Evolutionary conservation across 2,113 vertebrate species (phyloP).

Genomic region (Phyllopteryx taeniolatus): DNA sequence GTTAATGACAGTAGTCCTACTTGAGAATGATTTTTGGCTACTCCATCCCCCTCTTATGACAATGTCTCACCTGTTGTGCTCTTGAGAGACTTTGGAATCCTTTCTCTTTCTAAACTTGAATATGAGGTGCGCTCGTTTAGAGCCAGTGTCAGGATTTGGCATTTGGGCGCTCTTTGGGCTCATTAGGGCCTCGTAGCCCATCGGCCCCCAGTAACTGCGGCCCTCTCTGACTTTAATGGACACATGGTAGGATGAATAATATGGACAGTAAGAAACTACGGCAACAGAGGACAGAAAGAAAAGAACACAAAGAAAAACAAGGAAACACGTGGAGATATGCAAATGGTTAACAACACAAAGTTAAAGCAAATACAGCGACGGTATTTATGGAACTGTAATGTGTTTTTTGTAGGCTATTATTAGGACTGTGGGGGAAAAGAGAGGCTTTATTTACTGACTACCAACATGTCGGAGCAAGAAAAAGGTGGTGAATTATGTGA

Average conservation of each 20-base stretch:
- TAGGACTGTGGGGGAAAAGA: background rate
- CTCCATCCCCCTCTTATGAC: slow-evolving; percentile 5
- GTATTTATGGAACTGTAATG: background rate
- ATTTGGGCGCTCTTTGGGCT: slow-evolving; percentile 74
- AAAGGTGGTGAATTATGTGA: background rate
- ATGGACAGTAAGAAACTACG: slow-evolving; percentile 78
- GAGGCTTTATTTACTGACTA: background rate
- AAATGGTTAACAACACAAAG: slow-evolving; percentile 57
- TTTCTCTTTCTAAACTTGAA: slow-evolving; percentile 96
- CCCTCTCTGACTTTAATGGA: slow-evolving; percentile 91
- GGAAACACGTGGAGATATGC: slow-evolving; percentile 70
- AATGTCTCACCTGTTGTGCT: slow-evolving; percentile 85
- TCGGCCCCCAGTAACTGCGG: slow-evolving; percentile 85
- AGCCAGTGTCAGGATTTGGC: slow-evolving; percentile 78
- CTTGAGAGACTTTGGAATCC: slow-evolving; percentile 86
- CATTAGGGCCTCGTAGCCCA: slow-evolving; percentile 74
- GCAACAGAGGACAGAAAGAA: slow-evolving; percentile 79
- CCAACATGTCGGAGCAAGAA: background rate
- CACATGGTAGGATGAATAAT: slow-evolving; percentile 78
- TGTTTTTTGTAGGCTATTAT: background rate
- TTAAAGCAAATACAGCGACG: slow-evolving; percentile 9
- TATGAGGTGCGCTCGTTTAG: slow-evolving; percentile 84
- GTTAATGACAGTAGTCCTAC: slow-evolving; percentile 17
- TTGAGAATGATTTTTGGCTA: background rate
- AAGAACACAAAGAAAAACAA: slow-evolving; percentile 76